Evolutionary conservation across 2,113 vertebrate species (phyloP).

Genomic region (Microtus oregoni): DNA sequence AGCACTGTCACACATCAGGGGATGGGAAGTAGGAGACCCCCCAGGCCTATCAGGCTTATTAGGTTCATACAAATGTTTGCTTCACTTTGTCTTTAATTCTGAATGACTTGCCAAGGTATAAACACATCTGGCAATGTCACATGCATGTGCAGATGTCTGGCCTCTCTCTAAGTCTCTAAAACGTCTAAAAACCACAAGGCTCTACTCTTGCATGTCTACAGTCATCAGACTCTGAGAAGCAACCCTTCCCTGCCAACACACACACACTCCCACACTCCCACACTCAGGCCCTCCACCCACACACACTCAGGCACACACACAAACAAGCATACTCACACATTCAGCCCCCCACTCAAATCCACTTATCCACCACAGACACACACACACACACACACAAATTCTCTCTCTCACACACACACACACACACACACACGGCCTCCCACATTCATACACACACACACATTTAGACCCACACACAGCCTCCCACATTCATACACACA

Average conservation of each 20-base stretch:
- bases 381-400: not conserved
- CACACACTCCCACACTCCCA: not conserved
- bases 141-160: not conserved
- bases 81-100: conserved; percentile 29
- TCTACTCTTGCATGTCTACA: not conserved
- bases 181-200: not conserved
- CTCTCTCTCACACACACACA: not conserved
- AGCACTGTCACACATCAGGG: not conserved
- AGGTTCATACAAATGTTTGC: not conserved
- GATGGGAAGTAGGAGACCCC: not conserved
- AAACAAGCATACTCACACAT: not conserved
- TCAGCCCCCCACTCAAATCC: too few species aligned
- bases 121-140: conserved; percentile 5
- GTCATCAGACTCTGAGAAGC: not conserved
- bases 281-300: not conserved
- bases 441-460: too few species aligned
- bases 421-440: not conserved
- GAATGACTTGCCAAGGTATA: not conserved
- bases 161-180: not conserved
- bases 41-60: not conserved
- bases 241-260: not conserved
- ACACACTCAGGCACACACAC: not conserved
- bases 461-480: not conserved
- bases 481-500: too few species aligned
- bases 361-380: not conserved